Evolutionary conservation across 2,888 invertebrate genomes (phyloP), one percentile per base, ranked within the genome.

Genomic region (Hetaerina titia): DNA sequence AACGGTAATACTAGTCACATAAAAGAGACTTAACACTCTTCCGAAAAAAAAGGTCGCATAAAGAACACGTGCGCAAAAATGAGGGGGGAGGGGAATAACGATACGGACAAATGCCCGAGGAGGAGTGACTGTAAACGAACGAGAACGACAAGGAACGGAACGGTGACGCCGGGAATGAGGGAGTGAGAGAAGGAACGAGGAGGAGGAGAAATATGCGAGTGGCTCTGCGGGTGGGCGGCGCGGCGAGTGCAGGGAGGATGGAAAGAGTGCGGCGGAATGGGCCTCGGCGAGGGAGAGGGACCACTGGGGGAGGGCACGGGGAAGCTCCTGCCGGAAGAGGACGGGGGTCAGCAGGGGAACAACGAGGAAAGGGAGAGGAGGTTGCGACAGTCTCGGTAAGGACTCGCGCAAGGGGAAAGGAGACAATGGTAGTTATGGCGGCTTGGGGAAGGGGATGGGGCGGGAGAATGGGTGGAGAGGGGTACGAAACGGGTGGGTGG

Each of bases 1-100:
- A 81, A 31, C 81, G n/a, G 81, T 81, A 81, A 81, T 81, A n/a
- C 81, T 81, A 31, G 81, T 81, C 81, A 81, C 81, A 81, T 81
- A 81, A 81, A 81, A 81, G 81, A 81, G 81, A 81, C 81, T 81
- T 81, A 81, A 81, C 81, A 25, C 81, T 31, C 81, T 81, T 31
- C 31, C 81, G 81, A 81, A 81, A 31, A 81, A n/a, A 81, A 81
- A 31, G 13, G 81, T 31, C 81, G 31, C 81, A 81, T 81, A 81
- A 81, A 81, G 81, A 81, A 81, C 81, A 81, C 81, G 81, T 22
- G 81, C 31, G 81, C 81, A 11, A 31, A 81, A 81, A 81, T 81
- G 81, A 81, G 31, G 31, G 81, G 13, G 69, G 69, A 69, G 22
- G 22, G 69, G n/a, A n/a, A n/a, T 2, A 17, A 17, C 69, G 69